phyloP scores from a whole-genome alignment of 2,888 invertebrate species.

The Zhuqinia jingwanae region DNA sequence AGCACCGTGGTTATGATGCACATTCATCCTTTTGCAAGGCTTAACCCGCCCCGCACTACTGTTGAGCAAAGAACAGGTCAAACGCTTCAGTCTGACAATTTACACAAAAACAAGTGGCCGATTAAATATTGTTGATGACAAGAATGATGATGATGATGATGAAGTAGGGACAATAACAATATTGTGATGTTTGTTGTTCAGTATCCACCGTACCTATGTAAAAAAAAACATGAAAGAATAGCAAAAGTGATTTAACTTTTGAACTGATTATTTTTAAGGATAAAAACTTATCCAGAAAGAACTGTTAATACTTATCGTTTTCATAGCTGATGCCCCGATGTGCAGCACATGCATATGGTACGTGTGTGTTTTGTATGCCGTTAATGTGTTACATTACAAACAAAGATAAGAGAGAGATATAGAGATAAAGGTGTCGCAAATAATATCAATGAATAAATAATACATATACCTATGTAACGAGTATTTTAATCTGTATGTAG shows the following conservation, averaged over 20 bases:
- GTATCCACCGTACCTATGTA: constrained; percentile 22
- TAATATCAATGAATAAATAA: background rate
- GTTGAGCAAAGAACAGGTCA: constrained; percentile 45
- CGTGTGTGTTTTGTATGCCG: background rate
- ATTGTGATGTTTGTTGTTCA: background rate
- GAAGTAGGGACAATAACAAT: background rate
- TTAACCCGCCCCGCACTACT: constrained; percentile 51
- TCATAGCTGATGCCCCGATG: background rate
- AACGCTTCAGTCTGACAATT: constrained; percentile 67
- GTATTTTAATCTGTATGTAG: background rate
- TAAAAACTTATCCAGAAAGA: background rate
- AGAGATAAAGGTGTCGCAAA: background rate
- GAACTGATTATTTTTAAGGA: background rate
- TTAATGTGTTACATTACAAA: background rate
- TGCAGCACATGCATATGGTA: background rate
- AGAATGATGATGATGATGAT: background rate
- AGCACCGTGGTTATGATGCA: background rate
- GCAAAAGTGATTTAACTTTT: background rate
- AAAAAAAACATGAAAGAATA: background rate
- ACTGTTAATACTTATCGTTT: background rate
- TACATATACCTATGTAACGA: background rate
- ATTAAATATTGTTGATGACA: constrained; percentile 6
- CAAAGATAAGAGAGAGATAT: background rate
- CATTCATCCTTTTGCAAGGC: constrained; percentile 62
- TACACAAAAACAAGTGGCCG: constrained; percentile 19